Conservation (phyloP, 2,113 vertebrate species). For the Lontra canadensis region DNA sequence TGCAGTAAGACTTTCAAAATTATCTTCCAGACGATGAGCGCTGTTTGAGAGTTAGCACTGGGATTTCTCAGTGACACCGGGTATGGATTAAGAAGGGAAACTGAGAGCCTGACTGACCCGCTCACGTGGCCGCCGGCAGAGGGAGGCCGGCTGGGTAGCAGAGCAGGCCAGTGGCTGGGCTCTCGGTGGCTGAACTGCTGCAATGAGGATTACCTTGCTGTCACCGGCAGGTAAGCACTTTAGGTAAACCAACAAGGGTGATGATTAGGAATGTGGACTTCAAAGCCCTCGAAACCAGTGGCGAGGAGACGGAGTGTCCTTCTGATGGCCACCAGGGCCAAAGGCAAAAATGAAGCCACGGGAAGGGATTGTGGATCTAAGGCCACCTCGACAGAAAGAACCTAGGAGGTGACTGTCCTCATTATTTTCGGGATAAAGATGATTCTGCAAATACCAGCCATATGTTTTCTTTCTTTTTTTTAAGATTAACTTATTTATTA, state of each 20-base stretch:
- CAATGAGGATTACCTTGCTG: background rate
- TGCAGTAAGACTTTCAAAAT: background rate
- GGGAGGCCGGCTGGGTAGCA: background rate
- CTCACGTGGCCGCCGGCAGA: background rate
- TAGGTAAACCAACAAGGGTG: background rate
- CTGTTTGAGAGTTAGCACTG: background rate
- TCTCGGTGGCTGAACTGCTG: background rate
- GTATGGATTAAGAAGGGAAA: background rate
- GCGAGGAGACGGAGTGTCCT: background rate
- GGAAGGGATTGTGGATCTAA: background rate
- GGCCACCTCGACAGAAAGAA: background rate
- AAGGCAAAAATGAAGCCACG: background rate
- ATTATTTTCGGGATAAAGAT: background rate
- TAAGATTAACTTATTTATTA: background rate
- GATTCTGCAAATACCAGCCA: background rate
- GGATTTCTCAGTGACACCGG: background rate
- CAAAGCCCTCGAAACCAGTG: background rate
- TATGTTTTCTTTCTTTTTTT: background rate
- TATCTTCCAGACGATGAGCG: background rate
- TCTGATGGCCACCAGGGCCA: background rate
- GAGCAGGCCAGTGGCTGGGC: background rate
- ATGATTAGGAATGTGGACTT: background rate
- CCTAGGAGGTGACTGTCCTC: background rate
- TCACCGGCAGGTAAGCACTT: background rate
- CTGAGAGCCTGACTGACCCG: background rate